Evolutionary conservation across 64 coral and sea anemone species (phyloP).

Genomic region (Astreopora myriophthalma): DNA sequence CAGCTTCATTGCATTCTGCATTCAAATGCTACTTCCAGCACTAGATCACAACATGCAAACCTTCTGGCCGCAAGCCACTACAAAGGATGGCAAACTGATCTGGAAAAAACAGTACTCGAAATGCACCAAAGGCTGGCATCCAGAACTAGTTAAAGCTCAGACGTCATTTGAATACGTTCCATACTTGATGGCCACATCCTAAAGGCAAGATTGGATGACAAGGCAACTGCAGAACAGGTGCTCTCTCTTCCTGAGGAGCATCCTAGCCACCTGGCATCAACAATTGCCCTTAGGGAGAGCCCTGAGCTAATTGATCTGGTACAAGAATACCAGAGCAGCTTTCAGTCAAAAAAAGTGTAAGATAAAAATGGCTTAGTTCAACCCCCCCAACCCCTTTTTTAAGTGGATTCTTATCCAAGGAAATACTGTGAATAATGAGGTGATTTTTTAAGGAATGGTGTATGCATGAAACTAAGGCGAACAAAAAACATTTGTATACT

Average conservation of each 20-base stretch:
- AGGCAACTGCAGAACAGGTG: not conserved
- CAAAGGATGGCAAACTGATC: not conserved
- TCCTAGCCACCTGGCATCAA: not conserved
- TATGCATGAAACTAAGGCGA: no score
- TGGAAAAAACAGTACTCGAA: constrained; percentile 15
- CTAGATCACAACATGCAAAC: not conserved
- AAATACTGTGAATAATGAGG: no score
- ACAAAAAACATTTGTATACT: no score
- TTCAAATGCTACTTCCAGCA: not conserved
- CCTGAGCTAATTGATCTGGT: not conserved
- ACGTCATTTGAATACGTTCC: not conserved
- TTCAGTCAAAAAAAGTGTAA: not conserved
- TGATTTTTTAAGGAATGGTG: no score
- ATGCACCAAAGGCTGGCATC: not conserved
- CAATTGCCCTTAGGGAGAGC: not conserved
- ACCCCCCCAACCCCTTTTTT: not conserved
- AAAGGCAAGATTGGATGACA: not conserved
- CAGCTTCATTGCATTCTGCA: not conserved
- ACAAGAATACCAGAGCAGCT: not conserved
- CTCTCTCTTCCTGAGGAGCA: not conserved
- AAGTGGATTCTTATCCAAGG: no score
- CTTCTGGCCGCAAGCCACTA: not conserved
- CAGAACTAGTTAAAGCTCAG: not conserved
- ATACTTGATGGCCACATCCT: constrained; percentile 1
- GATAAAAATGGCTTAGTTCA: not conserved